phyloP scores from a whole-genome alignment of 1,140 invertebrate species.

The Chironomus striatipennis region DNA sequence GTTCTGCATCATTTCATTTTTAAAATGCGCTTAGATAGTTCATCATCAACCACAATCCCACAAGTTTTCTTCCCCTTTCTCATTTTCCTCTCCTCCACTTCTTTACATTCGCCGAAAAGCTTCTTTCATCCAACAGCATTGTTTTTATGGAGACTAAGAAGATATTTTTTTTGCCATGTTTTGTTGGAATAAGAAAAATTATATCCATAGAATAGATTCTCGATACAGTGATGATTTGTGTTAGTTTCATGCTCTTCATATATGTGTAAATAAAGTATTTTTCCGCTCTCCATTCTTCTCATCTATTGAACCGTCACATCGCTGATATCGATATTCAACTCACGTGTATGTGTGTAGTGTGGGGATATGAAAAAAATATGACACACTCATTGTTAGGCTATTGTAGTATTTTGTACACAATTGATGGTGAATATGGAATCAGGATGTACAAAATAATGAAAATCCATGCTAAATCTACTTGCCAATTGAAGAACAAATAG shows the following conservation, averaged over 20 bases:
- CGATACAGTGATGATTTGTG: neutral
- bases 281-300: neutral
- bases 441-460: neutral
- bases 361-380: constrained; percentile 1
- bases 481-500: too few species aligned
- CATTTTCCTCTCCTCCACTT: too few species aligned
- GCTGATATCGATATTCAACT: neutral
- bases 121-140: neutral
- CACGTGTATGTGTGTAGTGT: neutral
- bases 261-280: neutral
- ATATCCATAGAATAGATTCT: neutral
- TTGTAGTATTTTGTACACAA: neutral
- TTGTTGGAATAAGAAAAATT: too few species aligned
- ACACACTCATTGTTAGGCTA: neutral
- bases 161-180: too few species aligned
- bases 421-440: neutral
- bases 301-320: neutral
- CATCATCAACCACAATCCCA: too few species aligned
- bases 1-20: too few species aligned
- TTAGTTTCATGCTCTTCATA: constrained; percentile 7
- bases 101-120: neutral
- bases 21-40: too few species aligned
- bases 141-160: neutral
- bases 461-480: too few species aligned
- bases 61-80: too few species aligned